Evolutionary conservation across 2,888 invertebrate species (phyloP).

Genomic region (Drosophila sordidula): DNA sequence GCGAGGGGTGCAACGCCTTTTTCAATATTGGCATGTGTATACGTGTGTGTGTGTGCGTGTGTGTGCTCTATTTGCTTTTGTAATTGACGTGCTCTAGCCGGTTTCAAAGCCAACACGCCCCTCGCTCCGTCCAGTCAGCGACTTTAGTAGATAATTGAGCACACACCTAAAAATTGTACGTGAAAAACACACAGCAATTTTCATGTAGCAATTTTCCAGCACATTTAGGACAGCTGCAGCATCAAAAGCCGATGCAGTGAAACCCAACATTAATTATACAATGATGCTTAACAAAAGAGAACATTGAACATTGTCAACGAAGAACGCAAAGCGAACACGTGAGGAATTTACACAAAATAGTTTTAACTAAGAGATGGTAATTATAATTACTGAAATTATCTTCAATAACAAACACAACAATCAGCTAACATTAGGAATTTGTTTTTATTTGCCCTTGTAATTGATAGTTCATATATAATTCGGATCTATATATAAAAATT

Average conservation of each 20-base stretch:
- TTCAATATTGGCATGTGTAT: conserved; percentile 28
- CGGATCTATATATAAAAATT: too few relatives aligned
- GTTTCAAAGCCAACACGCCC: conserved; percentile 44
- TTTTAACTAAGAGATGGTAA: too few relatives aligned
- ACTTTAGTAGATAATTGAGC: conserved; percentile 71
- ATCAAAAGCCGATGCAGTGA: conserved; percentile 1
- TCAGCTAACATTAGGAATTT: too few relatives aligned
- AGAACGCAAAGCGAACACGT: neutral
- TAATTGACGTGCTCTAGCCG: conserved; percentile 67
- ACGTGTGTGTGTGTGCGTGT: conserved; percentile 14
- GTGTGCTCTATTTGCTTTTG: conserved; percentile 67
- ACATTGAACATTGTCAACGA: neutral
- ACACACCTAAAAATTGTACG: conserved; percentile 45
- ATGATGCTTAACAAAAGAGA: neutral
- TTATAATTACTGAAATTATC: too few relatives aligned
- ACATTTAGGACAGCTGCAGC: conserved; percentile 39
- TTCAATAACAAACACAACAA: too few relatives aligned
- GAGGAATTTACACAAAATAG: too few relatives aligned
- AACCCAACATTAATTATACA: neutral
- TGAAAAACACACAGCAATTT: conserved; percentile 37
- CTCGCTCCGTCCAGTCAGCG: conserved; percentile 57
- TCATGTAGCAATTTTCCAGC: conserved; percentile 17
- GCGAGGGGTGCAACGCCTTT: conserved; percentile 67
- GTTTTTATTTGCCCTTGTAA: too few relatives aligned
- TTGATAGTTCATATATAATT: too few relatives aligned